Evolutionary conservation across 2,113 vertebrate species (phyloP), one percentile per base, ranked within the genome.

Genomic region (Nettapus auritus): DNA sequence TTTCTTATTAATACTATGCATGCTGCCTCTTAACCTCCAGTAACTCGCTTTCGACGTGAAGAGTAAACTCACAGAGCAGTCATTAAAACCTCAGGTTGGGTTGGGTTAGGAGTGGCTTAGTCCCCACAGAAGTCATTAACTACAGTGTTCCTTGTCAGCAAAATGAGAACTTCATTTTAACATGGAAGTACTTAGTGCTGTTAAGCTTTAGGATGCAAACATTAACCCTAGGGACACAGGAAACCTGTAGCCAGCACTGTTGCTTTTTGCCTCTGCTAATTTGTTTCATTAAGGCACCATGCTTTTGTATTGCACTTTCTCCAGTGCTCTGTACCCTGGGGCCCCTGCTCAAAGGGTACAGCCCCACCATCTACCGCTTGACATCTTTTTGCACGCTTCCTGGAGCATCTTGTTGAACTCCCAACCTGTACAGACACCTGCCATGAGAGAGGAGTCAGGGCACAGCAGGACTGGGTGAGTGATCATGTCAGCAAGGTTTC

Each of bases 151-250:
- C 42, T 34, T 81, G 73, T 31, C 80, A 94, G 90, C 64, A 91
- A 34, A 90, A 89, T 70, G 69, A 85, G 56, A 68, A 88, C 89
- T 91, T 83, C 33, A 36, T 86, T 80, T 89, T 67, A 77, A 20
- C 42, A 13, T 88, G 74, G 29, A 88, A 93, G 8, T 17, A 12
- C 19, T 67, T 69, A 46, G 19, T 93, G 28, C 60, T 77, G 28
- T 38, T 88, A 52, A 93, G 34, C 34, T 31, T 62, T 57, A 38
- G 42, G 17, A 44, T 81, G 26, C 42, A 55, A 67, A 31, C 13
- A 7, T 64, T 89, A 36, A 52, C 74, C 52, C 70, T 13, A 19
- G 44, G n/a, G 71, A 23, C n/a, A 11, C 50, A 52, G 69, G 16
- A 1, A 10, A 18, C n/a, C 48, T 13, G 0, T 26, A 75, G 38